Conservation (phyloP, 2,888 invertebrate genomes). For the Selenia dentaria region DNA sequence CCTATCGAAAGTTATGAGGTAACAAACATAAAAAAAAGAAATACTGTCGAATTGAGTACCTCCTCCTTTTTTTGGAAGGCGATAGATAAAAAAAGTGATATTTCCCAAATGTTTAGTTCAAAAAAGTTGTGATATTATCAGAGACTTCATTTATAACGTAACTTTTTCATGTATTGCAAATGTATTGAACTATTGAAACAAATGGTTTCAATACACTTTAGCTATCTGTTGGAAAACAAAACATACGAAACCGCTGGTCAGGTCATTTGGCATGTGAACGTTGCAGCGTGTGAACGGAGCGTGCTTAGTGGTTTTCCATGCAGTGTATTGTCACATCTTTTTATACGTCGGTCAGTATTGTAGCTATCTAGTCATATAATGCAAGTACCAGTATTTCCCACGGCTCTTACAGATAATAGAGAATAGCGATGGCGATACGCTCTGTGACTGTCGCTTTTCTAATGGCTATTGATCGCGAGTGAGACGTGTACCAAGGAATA, state of each 20-base stretch:
- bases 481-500: constrained; percentile 3
- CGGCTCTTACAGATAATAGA: constrained; percentile 43
- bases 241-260: constrained; percentile 15
- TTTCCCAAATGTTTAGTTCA: no score
- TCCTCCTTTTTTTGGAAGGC: no score
- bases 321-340: constrained; percentile 67
- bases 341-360: constrained; percentile 63
- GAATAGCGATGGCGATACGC: constrained; percentile 25
- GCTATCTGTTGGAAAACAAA: neutral
- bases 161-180: no score
- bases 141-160: no score
- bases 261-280: constrained; percentile 30
- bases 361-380: constrained; percentile 45
- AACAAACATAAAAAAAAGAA: no score
- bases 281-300: constrained; percentile 52
- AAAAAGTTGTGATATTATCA: no score
- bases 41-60: no score
- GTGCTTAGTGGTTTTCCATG: constrained; percentile 64
- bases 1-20: no score
- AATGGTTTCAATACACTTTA: no score
- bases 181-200: no score
- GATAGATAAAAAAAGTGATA: no score
- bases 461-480: constrained; percentile 19
- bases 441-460: constrained; percentile 18
- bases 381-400: constrained; percentile 57